Evolutionary conservation across 37 sponge, comb jelly and placozoan genomes (phyloP).

Genomic region (Geodia barretti): DNA sequence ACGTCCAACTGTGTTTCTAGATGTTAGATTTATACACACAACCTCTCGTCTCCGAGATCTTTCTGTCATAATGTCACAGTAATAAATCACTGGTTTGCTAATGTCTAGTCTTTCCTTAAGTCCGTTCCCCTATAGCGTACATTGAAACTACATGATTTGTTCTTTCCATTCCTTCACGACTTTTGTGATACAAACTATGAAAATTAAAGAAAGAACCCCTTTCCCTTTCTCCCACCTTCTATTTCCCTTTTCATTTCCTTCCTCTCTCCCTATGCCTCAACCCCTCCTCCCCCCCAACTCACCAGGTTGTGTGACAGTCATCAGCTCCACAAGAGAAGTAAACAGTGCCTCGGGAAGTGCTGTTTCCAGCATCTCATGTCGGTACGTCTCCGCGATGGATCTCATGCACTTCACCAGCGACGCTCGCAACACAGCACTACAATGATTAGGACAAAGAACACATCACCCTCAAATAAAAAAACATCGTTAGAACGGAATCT

Average conservation of each 20-base stretch:
- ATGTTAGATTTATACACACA: neutral
- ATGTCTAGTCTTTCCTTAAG: no score
- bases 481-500: no score
- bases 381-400: conserved; percentile 43
- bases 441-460: neutral
- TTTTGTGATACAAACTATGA: no score
- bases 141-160: neutral
- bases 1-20: conserved; percentile 41
- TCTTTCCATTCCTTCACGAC: neutral
- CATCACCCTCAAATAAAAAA: no score
- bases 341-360: conserved; percentile 42
- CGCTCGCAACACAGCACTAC: conserved; percentile 4
- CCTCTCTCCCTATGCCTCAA: neutral
- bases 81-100: no score
- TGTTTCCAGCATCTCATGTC: conserved; percentile 34
- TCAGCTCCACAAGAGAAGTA: conserved; percentile 44
- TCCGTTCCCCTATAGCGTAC: neutral
- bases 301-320: conserved; percentile 28
- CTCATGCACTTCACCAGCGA: conserved; percentile 44
- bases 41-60: neutral
- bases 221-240: neutral
- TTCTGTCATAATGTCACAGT: no score
- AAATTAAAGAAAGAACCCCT: no score
- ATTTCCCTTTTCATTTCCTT: neutral
- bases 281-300: conserved; percentile 1